These are phyloP conservation scores for Gerris lacustris DNA, from an alignment of 2,888 invertebrate genomes.

Conservation along the genomic window DNA sequence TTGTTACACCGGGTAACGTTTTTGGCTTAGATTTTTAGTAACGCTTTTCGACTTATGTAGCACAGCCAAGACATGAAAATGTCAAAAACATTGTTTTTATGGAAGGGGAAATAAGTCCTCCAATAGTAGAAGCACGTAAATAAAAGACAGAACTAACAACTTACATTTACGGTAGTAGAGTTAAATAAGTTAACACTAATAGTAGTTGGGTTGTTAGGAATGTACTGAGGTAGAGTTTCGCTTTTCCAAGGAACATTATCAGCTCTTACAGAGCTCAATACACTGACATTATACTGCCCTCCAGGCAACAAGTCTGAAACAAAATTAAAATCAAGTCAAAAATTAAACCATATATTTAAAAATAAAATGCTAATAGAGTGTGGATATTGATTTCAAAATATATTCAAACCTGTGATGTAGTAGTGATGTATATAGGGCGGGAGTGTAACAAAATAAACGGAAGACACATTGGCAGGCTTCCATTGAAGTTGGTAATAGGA, in stretches of 20 bases:
- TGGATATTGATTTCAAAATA: too few species aligned
- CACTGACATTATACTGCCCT: neutral
- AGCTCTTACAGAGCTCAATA: neutral
- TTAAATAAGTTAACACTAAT: conserved; percentile 1
- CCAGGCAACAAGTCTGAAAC: neutral
- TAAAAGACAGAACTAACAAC: neutral
- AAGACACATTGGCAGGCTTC: neutral
- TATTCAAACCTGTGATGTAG: neutral
- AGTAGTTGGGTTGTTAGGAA: neutral
- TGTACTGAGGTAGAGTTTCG: neutral
- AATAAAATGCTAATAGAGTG: too few species aligned
- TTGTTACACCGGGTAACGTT: too few species aligned
- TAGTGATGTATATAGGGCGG: conserved; percentile 1
- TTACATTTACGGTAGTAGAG: neutral
- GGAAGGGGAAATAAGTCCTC: too few species aligned
- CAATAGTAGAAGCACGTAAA: too few species aligned
- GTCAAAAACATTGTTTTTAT: too few species aligned
- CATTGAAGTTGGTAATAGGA: neutral
- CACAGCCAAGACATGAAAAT: too few species aligned
- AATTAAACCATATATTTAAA: too few species aligned
- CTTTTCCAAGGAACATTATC: conserved; percentile 1
- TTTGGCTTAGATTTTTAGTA: too few species aligned
- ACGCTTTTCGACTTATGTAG: too few species aligned
- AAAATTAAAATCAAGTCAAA: neutral
- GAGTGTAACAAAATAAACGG: neutral